Conservation (phyloP, 2,888 invertebrate species). For the Apeira syringaria region DNA sequence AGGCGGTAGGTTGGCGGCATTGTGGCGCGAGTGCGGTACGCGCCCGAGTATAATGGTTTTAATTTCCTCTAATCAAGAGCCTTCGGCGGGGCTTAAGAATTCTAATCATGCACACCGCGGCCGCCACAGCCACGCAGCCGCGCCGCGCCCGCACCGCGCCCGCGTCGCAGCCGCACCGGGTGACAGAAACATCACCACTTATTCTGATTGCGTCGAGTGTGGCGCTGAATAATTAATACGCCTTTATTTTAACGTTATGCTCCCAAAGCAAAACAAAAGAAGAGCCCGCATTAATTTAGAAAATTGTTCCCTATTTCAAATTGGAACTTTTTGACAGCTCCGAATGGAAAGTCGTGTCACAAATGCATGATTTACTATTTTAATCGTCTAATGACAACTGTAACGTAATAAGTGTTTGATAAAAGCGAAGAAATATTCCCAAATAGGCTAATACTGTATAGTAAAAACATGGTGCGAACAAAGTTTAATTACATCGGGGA, state of each 20-base stretch:
- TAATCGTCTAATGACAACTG: constrained; percentile 19
- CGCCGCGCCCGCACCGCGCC: constrained; percentile 23
- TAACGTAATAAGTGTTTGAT: not conserved
- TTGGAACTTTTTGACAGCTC: constrained; percentile 39
- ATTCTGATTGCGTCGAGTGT: constrained; percentile 83
- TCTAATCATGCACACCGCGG: constrained; percentile 76
- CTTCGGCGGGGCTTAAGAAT: constrained; percentile 82
- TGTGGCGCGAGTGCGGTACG: constrained; percentile 62
- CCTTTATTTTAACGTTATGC: constrained; percentile 74
- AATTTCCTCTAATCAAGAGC: constrained; percentile 84
- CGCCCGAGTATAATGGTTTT: constrained; percentile 81
- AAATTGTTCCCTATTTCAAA: constrained; percentile 50
- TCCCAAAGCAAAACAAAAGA: constrained; percentile 67
- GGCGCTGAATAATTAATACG: constrained; percentile 82
- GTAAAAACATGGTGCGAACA: constrained; percentile 35
- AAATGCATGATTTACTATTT: constrained; percentile 19
- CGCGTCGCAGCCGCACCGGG: constrained; percentile 50
- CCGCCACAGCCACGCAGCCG: constrained; percentile 31
- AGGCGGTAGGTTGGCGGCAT: constrained; percentile 65
- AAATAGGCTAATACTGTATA: constrained; percentile 21
- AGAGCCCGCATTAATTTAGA: constrained; percentile 64
- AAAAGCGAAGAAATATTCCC: not conserved
- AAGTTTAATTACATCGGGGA: constrained; percentile 72
- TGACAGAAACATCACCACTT: constrained; percentile 83
- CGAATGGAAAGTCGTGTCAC: constrained; percentile 14